Evolutionary conservation across 2,888 invertebrate species (phyloP).

Genomic region (Caenorhabditis imperialis): DNA sequence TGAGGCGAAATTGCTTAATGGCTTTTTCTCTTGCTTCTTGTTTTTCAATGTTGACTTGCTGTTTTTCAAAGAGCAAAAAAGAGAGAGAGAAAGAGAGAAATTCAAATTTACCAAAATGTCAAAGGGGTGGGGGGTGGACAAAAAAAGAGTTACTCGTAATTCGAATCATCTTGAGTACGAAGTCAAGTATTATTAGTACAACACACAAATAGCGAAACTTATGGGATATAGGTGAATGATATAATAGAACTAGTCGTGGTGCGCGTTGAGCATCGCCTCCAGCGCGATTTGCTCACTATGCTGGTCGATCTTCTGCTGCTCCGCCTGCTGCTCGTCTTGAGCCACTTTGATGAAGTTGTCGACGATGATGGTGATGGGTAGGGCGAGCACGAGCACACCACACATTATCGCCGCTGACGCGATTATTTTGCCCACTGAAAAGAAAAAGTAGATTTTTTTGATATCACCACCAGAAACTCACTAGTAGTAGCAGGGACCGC

Average conservation of each 20-base stretch:
- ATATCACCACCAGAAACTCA: no score
- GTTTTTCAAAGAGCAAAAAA: conserved; percentile 22
- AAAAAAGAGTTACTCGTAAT: conserved; percentile 41
- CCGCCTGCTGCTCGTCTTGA: conserved; percentile 75
- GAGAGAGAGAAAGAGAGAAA: conserved; percentile 25
- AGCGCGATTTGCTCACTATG: conserved; percentile 63
- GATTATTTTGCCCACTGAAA: conserved; percentile 75
- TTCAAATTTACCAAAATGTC: conserved; percentile 16
- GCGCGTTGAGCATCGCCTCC: conserved; percentile 64
- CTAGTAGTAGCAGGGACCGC: conserved; percentile 76
- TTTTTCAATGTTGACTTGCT: conserved; percentile 12
- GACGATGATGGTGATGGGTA: conserved; percentile 78
- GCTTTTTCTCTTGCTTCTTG: conserved; percentile 30
- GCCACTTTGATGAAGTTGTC: conserved; percentile 78
- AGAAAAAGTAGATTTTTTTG: background rate
- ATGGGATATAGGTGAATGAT: conserved; percentile 11
- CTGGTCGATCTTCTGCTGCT: conserved; percentile 71
- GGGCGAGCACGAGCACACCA: conserved; percentile 77
- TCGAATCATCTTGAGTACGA: conserved; percentile 25
- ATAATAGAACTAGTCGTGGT: conserved; percentile 46
- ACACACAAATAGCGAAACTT: no score
- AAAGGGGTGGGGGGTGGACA: conserved; percentile 1
- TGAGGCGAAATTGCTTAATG: conserved; percentile 21
- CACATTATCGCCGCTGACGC: conserved; percentile 78
- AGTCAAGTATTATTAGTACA: background rate